Base-by-base conservation (phyloP, 2,888 invertebrate genomes). In the Tenthredo mesomela region DNA sequence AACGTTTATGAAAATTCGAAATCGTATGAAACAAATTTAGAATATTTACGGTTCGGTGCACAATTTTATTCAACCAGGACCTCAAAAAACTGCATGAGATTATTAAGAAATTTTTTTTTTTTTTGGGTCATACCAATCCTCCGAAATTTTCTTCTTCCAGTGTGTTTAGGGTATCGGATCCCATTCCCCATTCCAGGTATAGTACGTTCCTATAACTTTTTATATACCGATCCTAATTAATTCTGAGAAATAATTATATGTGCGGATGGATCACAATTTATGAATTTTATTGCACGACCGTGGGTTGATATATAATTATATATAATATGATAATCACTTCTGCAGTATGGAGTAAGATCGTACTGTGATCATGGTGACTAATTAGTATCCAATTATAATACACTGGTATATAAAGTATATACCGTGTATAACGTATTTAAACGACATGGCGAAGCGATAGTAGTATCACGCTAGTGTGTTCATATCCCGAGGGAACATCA, bases 401-500 rank as follows among this genome's bases (percentile, higher is more conserved):
- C 33, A 67, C 29, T 67, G 15, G 18, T 33, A 29, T 65, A 25
- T 61, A 61, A 25, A 12, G 7, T 21, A 21, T 21, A 21, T 47
- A 47, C 12, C 12, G 47, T 47, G 47, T 47, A 0, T 0, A 15
- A 15, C 47, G 47, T 47, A 47, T n/a, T n/a, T 47, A 12, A 25
- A 21, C 25, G 25, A 29, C 33, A 67, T 67, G 33, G 67, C 67
- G 6, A 67, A 67, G 61, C 21, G 29, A 29, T 33, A 67, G n/a
- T 67, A 33, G 67, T 25, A 33, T 67, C 12, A 18, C 33, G 33
- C 67, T 33, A 18, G 67, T 67, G 67, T 67, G 6, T 67, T 67
- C 33, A 67, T 7, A 67, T 67, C 67, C n/a, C 71, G 71, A 73
- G n/a, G 71, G 40, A 43, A 73, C 21, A 73, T 73, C 71, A 73